Percentiles rank a stretch among this genome's conserved stretches.
phyloP scores from a whole-genome alignment of 2,113 vertebrate species.

The Thunnus thynnus region DNA sequence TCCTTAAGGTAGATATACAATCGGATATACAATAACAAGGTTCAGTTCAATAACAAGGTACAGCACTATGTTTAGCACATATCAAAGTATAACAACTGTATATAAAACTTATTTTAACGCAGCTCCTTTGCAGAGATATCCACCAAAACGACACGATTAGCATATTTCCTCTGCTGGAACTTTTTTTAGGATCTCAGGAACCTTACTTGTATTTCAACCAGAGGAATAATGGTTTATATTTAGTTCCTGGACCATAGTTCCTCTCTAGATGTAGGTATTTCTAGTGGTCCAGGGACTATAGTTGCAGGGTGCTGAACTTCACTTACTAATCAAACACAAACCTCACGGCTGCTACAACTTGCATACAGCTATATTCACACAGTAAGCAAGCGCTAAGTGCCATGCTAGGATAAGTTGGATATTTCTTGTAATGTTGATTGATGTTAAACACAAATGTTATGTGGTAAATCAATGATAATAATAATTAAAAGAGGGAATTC shows the following conservation, averaged over 20 bases:
- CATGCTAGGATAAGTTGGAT: no score
- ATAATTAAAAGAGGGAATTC: no score
- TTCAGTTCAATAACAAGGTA: not conserved
- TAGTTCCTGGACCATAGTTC: not conserved
- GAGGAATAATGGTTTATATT: constrained; percentile 7
- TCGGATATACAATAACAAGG: not conserved
- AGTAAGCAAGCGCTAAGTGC: no score
- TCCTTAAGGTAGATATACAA: not conserved
- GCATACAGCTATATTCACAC: no score
- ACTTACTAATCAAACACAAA: no score
- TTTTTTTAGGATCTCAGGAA: constrained; percentile 3
- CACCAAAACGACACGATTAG: constrained; percentile 26
- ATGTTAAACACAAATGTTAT: no score
- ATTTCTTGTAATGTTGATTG: no score
- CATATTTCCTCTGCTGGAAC: not conserved
- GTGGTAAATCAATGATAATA: no score
- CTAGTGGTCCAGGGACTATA: no score
- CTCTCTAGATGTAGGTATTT: no score
- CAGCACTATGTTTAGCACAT: not conserved
- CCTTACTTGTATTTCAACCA: not conserved
- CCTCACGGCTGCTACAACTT: no score
- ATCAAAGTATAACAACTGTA: not conserved
- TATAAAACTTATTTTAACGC: not conserved
- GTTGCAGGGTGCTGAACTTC: no score
- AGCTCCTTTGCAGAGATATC: not conserved